Percentiles rank a stretch among this genome's conserved stretches.
phyloP scores from a whole-genome alignment of 1,140 invertebrate species.

The Megathymus violae region DNA sequence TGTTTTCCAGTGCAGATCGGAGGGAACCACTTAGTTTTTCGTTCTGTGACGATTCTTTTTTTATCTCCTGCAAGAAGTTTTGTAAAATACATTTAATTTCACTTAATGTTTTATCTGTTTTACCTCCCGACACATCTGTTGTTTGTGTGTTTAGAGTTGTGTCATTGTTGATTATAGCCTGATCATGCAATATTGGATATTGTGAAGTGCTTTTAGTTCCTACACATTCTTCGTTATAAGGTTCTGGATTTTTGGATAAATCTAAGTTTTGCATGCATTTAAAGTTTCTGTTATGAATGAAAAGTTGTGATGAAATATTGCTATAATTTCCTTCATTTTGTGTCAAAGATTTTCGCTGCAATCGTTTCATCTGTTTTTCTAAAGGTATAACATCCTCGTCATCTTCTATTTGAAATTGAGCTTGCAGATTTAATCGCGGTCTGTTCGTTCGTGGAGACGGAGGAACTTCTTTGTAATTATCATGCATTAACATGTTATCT shows the following conservation, averaged over 20 bases:
- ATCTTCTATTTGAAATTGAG: slow-evolving; percentile 52
- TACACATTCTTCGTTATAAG: slow-evolving; percentile 33
- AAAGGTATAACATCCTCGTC: slow-evolving; percentile 48
- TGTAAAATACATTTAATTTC: slow-evolving; percentile 77
- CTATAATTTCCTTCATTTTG: slow-evolving; percentile 13
- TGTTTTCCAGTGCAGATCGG: slow-evolving; percentile 37
- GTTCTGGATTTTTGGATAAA: slow-evolving; percentile 8
- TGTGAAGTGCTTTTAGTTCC: slow-evolving; percentile 40
- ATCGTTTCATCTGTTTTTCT: slow-evolving; percentile 28
- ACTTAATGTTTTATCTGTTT: slow-evolving; percentile 66
- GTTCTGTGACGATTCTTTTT: slow-evolving; percentile 60
- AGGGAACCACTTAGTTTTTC: slow-evolving; percentile 48
- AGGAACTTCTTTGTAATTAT: slow-evolving; percentile 67
- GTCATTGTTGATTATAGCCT: slow-evolving; percentile 43
- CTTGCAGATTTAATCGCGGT: slow-evolving; percentile 66
- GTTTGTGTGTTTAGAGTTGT: slow-evolving; percentile 57
- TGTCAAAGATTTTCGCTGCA: slow-evolving; percentile 1
- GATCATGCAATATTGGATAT: slow-evolving; percentile 40
- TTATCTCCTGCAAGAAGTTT: slow-evolving; percentile 69
- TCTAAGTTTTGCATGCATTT: slow-evolving; percentile 22
- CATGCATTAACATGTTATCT: slow-evolving; percentile 47
- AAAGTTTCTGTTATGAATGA: slow-evolving; percentile 21
- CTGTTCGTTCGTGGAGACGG: slow-evolving; percentile 69
- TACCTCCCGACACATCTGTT: slow-evolving; percentile 49
- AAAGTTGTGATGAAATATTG: slow-evolving; percentile 25